Percentiles rank a stretch among this genome's conserved stretches.
These are phyloP conservation scores for Donacobius atricapilla DNA, from an alignment of 2,113 vertebrate genomes.

Conservation along the genomic window DNA sequence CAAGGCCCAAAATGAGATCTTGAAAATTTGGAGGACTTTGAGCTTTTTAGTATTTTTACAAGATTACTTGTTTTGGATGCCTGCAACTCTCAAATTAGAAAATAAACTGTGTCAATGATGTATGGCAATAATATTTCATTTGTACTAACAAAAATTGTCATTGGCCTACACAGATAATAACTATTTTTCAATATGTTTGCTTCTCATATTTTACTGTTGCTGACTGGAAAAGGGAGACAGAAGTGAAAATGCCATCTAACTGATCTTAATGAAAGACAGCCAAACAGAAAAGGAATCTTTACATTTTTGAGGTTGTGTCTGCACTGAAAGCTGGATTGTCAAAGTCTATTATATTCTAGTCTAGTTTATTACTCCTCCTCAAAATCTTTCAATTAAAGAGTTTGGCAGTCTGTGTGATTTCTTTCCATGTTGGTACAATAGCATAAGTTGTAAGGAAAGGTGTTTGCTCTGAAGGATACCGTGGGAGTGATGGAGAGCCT, in stretches of 20 bases:
- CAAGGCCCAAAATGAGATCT: not conserved
- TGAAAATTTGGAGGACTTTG: not conserved
- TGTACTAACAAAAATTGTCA: not conserved
- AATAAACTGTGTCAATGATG: not conserved
- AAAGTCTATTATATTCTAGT: not conserved
- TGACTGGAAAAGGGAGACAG: not conserved
- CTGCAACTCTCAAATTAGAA: not conserved
- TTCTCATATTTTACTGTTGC: not conserved
- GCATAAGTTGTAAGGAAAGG: not conserved
- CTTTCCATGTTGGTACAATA: not conserved
- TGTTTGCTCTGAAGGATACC: not conserved
- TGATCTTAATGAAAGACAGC: not conserved
- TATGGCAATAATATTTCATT: not conserved
- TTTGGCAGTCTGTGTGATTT: not conserved
- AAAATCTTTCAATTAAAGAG: not conserved
- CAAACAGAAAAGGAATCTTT: not conserved
- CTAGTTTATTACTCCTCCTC: not conserved
- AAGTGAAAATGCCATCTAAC: not conserved
- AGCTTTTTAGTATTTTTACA: not conserved
- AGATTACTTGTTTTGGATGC: not conserved
- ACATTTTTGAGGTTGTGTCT: not conserved
- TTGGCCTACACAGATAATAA: not conserved
- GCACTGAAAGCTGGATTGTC: not conserved
- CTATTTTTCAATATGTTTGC: not conserved
- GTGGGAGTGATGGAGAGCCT: not conserved